Evolutionary conservation across 2,113 vertebrate species (phyloP).

Genomic region (Bambusicola thoracicus): DNA sequence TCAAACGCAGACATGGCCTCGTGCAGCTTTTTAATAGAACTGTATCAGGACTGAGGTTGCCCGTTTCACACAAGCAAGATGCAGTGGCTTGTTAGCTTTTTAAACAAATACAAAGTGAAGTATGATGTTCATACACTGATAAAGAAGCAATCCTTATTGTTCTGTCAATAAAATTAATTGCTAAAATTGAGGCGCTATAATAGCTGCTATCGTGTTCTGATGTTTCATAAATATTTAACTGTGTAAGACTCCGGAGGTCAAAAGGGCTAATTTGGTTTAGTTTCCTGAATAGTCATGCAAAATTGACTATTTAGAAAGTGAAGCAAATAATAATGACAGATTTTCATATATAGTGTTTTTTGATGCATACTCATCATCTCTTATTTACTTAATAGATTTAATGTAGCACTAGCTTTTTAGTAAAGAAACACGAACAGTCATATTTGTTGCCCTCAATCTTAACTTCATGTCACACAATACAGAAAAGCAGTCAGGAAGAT

Average conservation of each 20-base stretch:
- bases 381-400: neutral
- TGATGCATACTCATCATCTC: neutral
- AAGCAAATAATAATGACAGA: constrained; percentile 15
- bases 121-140: neutral
- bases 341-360: neutral
- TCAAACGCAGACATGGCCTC: neutral
- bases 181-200: constrained; percentile 61
- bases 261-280: constrained; percentile 54
- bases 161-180: constrained; percentile 76
- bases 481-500: neutral
- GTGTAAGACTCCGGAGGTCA: constrained; percentile 56
- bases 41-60: neutral
- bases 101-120: constrained; percentile 8
- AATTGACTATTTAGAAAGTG: constrained; percentile 34
- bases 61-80: neutral
- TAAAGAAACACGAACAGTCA: neutral
- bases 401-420: neutral
- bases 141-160: constrained; percentile 44
- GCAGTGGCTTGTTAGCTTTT: neutral
- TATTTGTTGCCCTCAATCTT: neutral
- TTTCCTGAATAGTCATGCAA: constrained; percentile 17
- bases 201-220: constrained; percentile 57
- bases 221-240: constrained; percentile 71
- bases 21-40: neutral
- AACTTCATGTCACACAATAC: neutral